Conservation (phyloP, 2,888 invertebrate species). For the Trissonchulus latispiculum region DNA sequence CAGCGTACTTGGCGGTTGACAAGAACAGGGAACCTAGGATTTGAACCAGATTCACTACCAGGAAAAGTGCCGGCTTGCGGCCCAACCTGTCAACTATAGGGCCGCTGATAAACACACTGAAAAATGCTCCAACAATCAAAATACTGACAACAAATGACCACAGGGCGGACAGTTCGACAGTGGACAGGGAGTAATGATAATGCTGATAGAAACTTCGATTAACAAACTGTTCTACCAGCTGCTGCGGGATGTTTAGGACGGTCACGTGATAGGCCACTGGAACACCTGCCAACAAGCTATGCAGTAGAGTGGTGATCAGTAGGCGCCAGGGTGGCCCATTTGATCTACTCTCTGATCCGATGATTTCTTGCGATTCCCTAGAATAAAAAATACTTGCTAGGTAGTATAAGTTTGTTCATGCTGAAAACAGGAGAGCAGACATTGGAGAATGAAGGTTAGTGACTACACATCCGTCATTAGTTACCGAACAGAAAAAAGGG, state of each 20-base stretch:
- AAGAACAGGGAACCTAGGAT: not conserved
- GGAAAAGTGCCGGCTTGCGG: not conserved
- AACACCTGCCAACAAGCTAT: not conserved
- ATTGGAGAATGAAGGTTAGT: too few relatives aligned
- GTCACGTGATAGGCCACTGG: not conserved
- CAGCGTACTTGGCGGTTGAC: not conserved
- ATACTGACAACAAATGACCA: slow-evolving; percentile 6
- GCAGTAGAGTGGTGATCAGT: not conserved
- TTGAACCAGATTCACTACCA: not conserved
- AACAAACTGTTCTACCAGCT: not conserved
- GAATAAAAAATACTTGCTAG: too few relatives aligned
- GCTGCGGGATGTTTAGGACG: not conserved
- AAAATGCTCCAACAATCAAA: not conserved
- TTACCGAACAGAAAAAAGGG: too few relatives aligned
- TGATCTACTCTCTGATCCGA: too few relatives aligned
- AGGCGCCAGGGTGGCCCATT: slow-evolving; percentile 5
- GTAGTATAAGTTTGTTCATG: too few relatives aligned
- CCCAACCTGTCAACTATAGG: not conserved
- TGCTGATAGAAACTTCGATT: not conserved
- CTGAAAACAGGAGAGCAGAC: too few relatives aligned
- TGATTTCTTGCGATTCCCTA: too few relatives aligned
- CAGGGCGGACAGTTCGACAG: not conserved
- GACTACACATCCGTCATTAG: too few relatives aligned
- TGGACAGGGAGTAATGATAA: not conserved
- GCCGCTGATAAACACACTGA: not conserved